Evolutionary conservation across 2,113 vertebrate species (phyloP).

Genomic region (Coreoperca whiteheadi): DNA sequence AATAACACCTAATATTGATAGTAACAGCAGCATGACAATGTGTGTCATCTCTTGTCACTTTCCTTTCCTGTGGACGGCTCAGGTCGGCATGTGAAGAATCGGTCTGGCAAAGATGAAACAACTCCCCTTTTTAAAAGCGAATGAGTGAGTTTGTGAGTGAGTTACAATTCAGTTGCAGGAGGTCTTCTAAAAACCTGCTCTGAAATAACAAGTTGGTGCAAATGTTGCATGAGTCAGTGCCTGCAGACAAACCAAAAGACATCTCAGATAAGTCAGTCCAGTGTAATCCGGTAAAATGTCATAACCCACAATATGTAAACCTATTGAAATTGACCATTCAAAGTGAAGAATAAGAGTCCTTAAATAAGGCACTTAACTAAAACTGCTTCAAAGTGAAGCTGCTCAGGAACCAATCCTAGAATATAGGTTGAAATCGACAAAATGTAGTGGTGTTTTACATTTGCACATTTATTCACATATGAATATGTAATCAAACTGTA

Average conservation of each 20-base stretch:
- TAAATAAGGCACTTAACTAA: neutral
- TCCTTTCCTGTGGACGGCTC: neutral
- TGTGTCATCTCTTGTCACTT: neutral
- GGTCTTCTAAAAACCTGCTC: neutral
- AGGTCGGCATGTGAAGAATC: no score
- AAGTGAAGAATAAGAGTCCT: neutral
- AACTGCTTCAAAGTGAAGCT: neutral
- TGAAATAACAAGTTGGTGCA: neutral
- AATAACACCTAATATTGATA: no score
- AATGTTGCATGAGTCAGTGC: neutral
- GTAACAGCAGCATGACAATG: neutral
- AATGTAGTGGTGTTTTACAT: conserved; percentile 7
- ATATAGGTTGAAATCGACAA: neutral
- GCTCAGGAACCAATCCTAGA: neutral
- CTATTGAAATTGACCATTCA: neutral
- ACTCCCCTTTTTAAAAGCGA: neutral
- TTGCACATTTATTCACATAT: conserved; percentile 4
- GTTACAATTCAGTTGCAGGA: neutral
- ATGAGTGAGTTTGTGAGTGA: neutral
- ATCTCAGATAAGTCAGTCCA: neutral
- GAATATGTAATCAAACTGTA: neutral
- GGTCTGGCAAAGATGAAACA: neutral
- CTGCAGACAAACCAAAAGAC: neutral
- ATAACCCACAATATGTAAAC: neutral
- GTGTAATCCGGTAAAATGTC: neutral